Evolutionary conservation across 2,113 vertebrate genomes (phyloP), one percentile per base, ranked within the genome.

Genomic region (Osmerus eperlanus): DNA sequence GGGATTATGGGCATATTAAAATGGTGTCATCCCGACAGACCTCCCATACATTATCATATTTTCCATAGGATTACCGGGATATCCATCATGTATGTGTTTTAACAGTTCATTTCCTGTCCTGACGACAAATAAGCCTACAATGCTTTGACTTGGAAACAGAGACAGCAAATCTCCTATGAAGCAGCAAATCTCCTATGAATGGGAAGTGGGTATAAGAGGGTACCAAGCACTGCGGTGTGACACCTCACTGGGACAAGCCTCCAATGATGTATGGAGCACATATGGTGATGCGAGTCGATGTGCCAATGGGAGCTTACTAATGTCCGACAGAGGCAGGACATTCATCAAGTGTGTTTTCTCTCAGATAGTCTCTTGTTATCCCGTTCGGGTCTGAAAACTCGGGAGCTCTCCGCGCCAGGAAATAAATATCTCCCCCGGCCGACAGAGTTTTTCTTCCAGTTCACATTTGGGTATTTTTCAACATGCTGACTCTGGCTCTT

Each of bases 1-100:
- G 73, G 82, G 81, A 86, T 84, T 84, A 86, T 28, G 52, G 68
- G 32, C 55, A 77, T 81, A 83, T 77, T 76, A 76, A 68, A 76
- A 62, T 65, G 36, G 56, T 60, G 72, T 86, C 83, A 86, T 84
- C 82, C 78, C 77, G 15, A 55, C 47, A 73, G 78, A 81, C 68
- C 77, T 65, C 74, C 65, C 65, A 61, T 66, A 66, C 65, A 60
- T 67, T 72, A 53, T 75, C 65, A 77, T 74, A 72, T 80, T 75
- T 77, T 73, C 78, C 70, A 64, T 56, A 75, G 81, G 81, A 79
- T 79, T 83, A 79, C 28, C 11, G 54, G 36, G 19, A 55, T 47
- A 52, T 69, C 63, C 60, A 14, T 47, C 11, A 47, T 47, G 41
- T 47, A 11, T 11, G 7, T 11, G 41, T 47, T 47, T 47, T 47